These are phyloP conservation scores for Dendroctonus ponderosae DNA, from an alignment of 1,140 invertebrate species.

Conservation along the genomic window DNA sequence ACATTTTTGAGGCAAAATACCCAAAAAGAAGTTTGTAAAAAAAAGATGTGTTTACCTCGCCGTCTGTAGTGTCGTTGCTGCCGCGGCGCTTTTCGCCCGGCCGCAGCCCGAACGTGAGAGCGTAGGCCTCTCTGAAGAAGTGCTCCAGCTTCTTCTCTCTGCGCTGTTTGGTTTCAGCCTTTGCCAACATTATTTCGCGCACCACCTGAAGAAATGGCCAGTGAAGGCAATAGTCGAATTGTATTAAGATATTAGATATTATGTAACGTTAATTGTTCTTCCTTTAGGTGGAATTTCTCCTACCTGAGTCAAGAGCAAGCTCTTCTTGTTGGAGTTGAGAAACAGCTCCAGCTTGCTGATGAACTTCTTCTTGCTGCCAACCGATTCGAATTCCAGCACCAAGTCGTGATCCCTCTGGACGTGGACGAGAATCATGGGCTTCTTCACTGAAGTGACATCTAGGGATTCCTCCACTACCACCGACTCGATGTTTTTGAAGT, in stretches of 20 bases:
- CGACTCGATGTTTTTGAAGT: slow-evolving; percentile 70
- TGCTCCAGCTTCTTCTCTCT: slow-evolving; percentile 92
- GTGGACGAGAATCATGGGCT: slow-evolving; percentile 80
- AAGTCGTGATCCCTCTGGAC: slow-evolving; percentile 93
- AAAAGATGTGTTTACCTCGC: slow-evolving; percentile 58
- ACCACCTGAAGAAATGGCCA: slow-evolving; percentile 50
- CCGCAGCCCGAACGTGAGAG: slow-evolving; percentile 85
- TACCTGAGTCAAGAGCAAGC: slow-evolving; percentile 67
- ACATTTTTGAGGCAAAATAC: too few species aligned
- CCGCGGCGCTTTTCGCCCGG: slow-evolving; percentile 69
- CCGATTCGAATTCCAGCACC: slow-evolving; percentile 88
- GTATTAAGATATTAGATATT: too few species aligned
- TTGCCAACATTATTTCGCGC: slow-evolving; percentile 85
- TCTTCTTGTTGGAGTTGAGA: slow-evolving; percentile 78
- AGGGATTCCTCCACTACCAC: slow-evolving; percentile 82
- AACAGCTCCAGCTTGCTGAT: slow-evolving; percentile 87
- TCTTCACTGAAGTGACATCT: slow-evolving; percentile 71
- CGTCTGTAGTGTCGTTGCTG: slow-evolving; percentile 72
- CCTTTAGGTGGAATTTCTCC: too few species aligned
- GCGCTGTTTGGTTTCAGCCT: slow-evolving; percentile 94
- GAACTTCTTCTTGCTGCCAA: slow-evolving; percentile 81
- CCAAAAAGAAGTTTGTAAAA: too few species aligned
- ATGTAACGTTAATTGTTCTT: too few species aligned
- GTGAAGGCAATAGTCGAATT: slow-evolving; percentile 1
- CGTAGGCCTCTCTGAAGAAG: slow-evolving; percentile 98